These are phyloP conservation scores for Gobius niger DNA, from an alignment of 2,113 vertebrate species.

Conservation along the genomic window DNA sequence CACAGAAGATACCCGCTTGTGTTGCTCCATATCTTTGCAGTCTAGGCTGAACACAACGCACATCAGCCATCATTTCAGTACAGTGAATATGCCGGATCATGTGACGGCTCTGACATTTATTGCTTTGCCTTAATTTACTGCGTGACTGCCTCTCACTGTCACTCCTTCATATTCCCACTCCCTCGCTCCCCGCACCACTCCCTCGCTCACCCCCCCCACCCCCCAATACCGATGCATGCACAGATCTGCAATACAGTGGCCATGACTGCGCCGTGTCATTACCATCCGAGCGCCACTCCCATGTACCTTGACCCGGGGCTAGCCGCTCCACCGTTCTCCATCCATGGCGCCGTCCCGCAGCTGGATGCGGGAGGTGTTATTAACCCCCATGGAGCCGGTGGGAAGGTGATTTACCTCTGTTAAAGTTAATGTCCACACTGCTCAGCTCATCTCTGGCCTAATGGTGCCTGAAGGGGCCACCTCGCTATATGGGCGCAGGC, in stretches of 20 bases:
- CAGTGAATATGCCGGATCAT: constrained; percentile 9
- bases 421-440: constrained; percentile 56
- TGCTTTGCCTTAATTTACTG: constrained; percentile 41
- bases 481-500: constrained; percentile 13
- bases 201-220: background rate
- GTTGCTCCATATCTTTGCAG: background rate
- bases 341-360: constrained; percentile 21
- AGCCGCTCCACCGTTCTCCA: background rate
- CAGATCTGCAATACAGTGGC: constrained; percentile 17
- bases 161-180: constrained; percentile 6
- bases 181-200: constrained; percentile 12
- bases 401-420: constrained; percentile 63
- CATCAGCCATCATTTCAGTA: background rate
- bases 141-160: constrained; percentile 25
- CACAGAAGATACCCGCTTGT: background rate
- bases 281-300: constrained; percentile 27
- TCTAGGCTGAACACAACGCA: background rate
- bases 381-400: constrained; percentile 48
- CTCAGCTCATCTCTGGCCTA: constrained; percentile 63
- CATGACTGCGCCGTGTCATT: constrained; percentile 37
- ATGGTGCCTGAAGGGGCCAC: constrained; percentile 57
- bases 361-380: constrained; percentile 45
- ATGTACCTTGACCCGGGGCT: constrained; percentile 54
- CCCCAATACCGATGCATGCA: constrained; percentile 24
- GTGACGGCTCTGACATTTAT: constrained; percentile 20